phyloP scores from a whole-genome alignment of 2,797 vertebrate genomes.

The Cygnus olor region DNA sequence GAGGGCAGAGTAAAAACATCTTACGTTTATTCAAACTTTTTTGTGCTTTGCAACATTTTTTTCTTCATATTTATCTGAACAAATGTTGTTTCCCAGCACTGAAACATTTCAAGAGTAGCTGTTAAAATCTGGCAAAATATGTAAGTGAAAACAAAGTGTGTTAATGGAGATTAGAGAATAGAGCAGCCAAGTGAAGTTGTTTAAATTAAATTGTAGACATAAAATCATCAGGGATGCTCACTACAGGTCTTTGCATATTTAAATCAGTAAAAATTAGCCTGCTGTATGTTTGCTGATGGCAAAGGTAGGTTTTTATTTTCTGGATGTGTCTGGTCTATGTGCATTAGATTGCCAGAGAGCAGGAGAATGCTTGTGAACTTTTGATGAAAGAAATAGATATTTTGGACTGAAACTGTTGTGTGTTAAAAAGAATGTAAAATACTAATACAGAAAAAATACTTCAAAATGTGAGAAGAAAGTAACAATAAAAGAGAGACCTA shows the following conservation, averaged over 20 bases:
- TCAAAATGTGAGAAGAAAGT: neutral
- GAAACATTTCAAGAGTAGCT: neutral
- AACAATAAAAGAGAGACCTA: neutral
- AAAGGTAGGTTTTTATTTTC: neutral
- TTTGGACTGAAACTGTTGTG: neutral
- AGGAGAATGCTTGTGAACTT: neutral
- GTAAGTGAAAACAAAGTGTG: neutral
- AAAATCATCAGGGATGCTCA: neutral
- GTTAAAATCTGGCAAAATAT: neutral
- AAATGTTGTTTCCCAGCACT: neutral
- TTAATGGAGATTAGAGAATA: neutral
- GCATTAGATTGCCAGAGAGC: neutral
- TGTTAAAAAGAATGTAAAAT: neutral
- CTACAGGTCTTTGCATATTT: neutral
- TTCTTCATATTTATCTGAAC: neutral
- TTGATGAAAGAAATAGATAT: neutral
- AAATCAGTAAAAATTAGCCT: neutral
- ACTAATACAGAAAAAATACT: neutral
- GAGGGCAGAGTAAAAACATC: rapidly evolving
- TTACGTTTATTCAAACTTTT: neutral
- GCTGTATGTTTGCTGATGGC: neutral
- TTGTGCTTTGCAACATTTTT: neutral
- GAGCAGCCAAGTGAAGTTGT: neutral
- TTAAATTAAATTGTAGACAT: neutral
- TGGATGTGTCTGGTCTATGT: neutral